A percentile compares a stretch with the other conserved stretches of the same genome.
phyloP scores from a whole-genome alignment of 2,113 vertebrate species.

The Zosterops pallidus region DNA sequence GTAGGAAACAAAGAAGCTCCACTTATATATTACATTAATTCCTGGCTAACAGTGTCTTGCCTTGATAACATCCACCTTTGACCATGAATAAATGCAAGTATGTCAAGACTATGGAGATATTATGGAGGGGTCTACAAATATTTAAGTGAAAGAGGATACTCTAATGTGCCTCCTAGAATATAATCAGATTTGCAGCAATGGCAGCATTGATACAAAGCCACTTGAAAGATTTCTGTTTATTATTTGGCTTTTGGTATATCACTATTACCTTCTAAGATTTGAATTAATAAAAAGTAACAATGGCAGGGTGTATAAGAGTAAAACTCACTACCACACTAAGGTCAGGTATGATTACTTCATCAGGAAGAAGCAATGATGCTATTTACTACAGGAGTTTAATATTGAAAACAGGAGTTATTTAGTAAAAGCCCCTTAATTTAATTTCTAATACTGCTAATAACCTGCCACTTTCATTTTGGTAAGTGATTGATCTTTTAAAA shows the following conservation, averaged over 20 bases:
- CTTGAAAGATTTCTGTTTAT: background rate
- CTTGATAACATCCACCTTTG: conserved; percentile 4
- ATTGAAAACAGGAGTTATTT: background rate
- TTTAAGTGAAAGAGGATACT: background rate
- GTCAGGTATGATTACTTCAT: background rate
- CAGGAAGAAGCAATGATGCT: background rate
- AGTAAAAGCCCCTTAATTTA: background rate
- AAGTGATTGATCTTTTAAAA: background rate
- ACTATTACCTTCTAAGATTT: background rate
- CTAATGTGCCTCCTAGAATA: background rate
- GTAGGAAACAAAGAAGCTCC: conserved; percentile 51
- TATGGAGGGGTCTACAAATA: background rate
- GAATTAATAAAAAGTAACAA: background rate
- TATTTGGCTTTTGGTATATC: background rate
- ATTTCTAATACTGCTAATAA: background rate
- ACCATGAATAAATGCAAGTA: conserved; percentile 10
- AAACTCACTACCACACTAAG: background rate
- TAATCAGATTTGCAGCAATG: background rate
- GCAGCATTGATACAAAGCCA: background rate
- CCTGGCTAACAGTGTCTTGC: background rate
- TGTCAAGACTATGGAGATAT: background rate
- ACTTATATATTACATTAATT: conserved; percentile 32
- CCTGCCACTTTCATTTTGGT: background rate
- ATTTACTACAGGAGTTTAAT: background rate
- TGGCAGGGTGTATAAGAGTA: background rate